These are phyloP conservation scores for Aplochiton taeniatus DNA, from an alignment of 2,797 vertebrate species.

Conservation along the genomic window DNA sequence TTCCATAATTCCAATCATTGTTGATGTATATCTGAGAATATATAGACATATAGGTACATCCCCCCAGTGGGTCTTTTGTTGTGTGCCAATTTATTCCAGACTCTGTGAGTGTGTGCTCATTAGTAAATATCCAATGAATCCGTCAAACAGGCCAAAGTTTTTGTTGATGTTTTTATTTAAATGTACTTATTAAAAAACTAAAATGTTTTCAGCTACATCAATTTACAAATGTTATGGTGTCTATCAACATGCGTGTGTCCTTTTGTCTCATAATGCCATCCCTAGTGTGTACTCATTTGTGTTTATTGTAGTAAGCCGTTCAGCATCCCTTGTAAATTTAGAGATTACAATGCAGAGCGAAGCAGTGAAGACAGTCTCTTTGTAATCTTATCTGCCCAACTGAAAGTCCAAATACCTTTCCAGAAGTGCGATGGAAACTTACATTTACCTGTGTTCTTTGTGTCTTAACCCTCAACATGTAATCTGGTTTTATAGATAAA, in stretches of 20 bases:
- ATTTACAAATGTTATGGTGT: neutral
- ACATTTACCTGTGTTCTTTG: neutral
- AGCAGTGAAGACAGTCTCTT: neutral
- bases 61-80: neutral
- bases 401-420: neutral
- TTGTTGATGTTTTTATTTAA: neutral
- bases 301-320: neutral
- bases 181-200: neutral
- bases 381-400: neutral
- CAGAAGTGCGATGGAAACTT: neutral
- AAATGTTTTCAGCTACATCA: neutral
- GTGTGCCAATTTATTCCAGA: neutral
- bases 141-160: neutral
- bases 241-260: neutral
- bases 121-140: neutral
- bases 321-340: neutral
- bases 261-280: neutral
- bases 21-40: too few species aligned
- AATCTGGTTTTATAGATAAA: slow-evolving; percentile 16
- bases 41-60: neutral
- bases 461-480: neutral
- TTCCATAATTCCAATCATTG: neutral
- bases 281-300: neutral
- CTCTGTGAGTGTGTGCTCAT: neutral
- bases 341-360: neutral